Conservation (phyloP, 2,113 vertebrate species). For the Psilopogon haemacephalus region DNA sequence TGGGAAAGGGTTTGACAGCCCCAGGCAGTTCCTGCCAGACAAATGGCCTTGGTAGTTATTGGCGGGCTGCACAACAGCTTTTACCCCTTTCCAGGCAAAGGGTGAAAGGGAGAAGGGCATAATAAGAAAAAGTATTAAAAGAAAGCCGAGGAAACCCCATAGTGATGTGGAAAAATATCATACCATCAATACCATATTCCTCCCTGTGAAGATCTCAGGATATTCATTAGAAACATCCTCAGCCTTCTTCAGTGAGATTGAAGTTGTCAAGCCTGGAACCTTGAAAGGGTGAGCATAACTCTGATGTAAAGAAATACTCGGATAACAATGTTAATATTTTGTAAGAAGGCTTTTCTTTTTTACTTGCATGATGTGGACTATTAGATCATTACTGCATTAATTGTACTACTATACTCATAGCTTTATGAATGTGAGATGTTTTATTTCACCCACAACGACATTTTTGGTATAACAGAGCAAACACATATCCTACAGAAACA, state of each 20-base stretch:
- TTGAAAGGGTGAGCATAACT: not conserved
- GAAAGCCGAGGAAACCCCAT: no score
- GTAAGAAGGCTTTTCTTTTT: not conserved
- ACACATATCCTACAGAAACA: not conserved
- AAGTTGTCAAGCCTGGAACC: not conserved
- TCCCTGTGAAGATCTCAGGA: not conserved
- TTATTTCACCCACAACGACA: not conserved
- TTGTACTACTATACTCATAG: not conserved
- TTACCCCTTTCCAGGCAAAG: not conserved
- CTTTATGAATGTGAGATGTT: not conserved
- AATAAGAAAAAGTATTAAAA: no score
- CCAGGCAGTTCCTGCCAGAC: not conserved
- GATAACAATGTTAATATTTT: not conserved
- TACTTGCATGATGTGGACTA: not conserved
- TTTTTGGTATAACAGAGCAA: not conserved
- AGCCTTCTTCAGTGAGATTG: not conserved
- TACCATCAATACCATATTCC: not conserved
- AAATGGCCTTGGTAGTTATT: not conserved
- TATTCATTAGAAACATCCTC: not conserved
- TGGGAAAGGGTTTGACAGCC: not conserved
- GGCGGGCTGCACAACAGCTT: accelerated
- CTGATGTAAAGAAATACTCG: not conserved
- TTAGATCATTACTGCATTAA: not conserved
- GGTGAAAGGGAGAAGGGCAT: not conserved
- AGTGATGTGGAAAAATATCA: not conserved